Evolutionary conservation across 1,140 invertebrate species (phyloP).

Genomic region (Potamilus streckersoni): DNA sequence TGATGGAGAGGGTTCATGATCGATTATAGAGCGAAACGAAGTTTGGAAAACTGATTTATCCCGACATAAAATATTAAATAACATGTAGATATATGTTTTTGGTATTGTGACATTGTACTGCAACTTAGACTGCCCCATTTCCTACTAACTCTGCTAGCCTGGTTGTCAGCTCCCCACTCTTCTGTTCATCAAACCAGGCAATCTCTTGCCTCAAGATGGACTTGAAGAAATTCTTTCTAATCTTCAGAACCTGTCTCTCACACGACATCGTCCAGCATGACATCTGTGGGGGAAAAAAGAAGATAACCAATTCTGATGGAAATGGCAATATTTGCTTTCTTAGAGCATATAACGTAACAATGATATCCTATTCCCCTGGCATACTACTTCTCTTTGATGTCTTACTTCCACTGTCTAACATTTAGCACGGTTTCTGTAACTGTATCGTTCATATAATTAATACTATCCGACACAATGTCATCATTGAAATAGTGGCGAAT

Average conservation of each 20-base stretch:
- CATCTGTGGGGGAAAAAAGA: conserved; percentile 42
- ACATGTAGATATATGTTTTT: neutral
- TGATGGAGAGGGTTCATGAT: no score
- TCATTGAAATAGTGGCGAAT: no score
- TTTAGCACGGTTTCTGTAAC: no score
- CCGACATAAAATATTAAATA: no score
- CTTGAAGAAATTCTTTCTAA: conserved; percentile 69
- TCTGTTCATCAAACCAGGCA: conserved; percentile 86
- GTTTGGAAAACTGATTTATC: no score
- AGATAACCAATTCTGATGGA: neutral
- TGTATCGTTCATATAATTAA: no score
- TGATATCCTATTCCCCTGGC: no score
- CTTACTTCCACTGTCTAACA: no score
- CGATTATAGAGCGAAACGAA: no score
- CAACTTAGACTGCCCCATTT: neutral
- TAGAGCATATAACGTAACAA: no score
- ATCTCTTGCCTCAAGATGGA: conserved; percentile 88
- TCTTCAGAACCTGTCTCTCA: conserved; percentile 55
- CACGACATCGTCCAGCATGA: conserved; percentile 53
- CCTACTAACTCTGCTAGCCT: conserved; percentile 74
- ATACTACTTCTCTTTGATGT: no score
- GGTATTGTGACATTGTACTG: neutral
- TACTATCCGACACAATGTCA: no score
- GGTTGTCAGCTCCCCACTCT: conserved; percentile 63
- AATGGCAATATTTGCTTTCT: neutral